Conservation (phyloP, 2,797 vertebrate species). For the Coranthus polyacanthus region DNA sequence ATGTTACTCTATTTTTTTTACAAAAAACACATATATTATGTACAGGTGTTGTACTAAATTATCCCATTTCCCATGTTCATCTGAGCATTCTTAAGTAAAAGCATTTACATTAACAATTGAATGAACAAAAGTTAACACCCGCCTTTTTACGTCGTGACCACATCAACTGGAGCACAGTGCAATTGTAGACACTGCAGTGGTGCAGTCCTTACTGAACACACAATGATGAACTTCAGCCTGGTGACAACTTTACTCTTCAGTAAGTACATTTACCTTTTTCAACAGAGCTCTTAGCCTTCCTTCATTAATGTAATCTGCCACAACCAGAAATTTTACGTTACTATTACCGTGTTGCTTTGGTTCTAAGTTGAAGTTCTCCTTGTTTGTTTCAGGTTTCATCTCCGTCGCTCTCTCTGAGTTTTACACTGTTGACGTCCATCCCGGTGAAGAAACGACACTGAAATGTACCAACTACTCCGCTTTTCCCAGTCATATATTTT, state of each 20-base stretch:
- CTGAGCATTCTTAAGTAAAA: no score
- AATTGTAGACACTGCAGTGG: neutral
- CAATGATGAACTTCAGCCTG: conserved; percentile 5
- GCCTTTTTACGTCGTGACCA: no score
- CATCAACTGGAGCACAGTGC: neutral
- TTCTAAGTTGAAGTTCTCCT: neutral
- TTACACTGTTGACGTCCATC: conserved; percentile 17
- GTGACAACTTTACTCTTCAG: neutral
- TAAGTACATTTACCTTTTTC: conserved; percentile 1
- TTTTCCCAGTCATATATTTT: fast-evolving
- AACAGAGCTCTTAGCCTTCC: neutral
- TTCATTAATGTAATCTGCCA: no score
- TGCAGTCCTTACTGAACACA: neutral
- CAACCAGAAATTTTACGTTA: fast-evolving
- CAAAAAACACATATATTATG: no score
- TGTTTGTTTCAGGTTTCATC: conserved; percentile 29
- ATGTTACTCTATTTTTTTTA: no score
- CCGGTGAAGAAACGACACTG: conserved; percentile 40
- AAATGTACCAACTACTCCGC: conserved; percentile 26
- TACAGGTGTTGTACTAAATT: no score
- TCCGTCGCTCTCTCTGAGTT: conserved; percentile 2
- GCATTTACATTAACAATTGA: no score
- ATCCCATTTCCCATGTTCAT: no score
- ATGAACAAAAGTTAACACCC: no score
- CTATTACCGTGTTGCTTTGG: neutral